Base-by-base conservation (phyloP, 2,888 invertebrate species). In the Agrochola circellaris region DNA sequence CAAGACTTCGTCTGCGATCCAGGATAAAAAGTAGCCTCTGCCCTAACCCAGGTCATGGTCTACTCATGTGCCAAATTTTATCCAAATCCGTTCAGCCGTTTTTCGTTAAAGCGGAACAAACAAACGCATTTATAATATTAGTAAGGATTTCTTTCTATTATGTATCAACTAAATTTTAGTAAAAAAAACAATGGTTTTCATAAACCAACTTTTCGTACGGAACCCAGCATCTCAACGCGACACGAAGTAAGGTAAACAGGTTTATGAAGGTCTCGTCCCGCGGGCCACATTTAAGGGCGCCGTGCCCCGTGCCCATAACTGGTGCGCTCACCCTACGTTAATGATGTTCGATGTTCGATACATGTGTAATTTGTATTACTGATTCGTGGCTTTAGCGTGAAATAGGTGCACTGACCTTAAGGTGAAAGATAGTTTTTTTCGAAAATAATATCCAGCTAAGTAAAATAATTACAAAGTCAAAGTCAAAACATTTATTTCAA, bases 211-310 rank as follows among this genome's bases (percentile, higher is more conserved):
- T 66, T 62, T 2, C 5, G 0, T 68, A 84, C 85, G 76, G 91
- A 89, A 89, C 91, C 90, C 88, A 70, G 67, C 75, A 84, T 87
- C 85, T 79, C 84, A 82, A 77, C 84, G 86, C 85, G 85, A 89
- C 86, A 89, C 90, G 89, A 89, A 90, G 87, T 92, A 89, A 88
- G 89, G 92, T 90, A 91, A 92, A 92, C 91, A 92, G 90, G 88
- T 92, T 92, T 92, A 92, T 91, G 91, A 91, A 90, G 91, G 90
- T 89, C 81, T 66, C 79, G 87, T 88, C 91, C 89, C 90, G 77
- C 77, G 90, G 91, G 92, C 72, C 84, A 74, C 85, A 87, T 90
- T 89, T 88, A 68, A 87, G 86, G 85, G 88, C 81, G 86, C 74
- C 81, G 84, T 83, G 76, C 82, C 82, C 82, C 80, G 83, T 81